Evolutionary conservation across 2,888 invertebrate species (phyloP).

Genomic region (Parelbella ahira): DNA sequence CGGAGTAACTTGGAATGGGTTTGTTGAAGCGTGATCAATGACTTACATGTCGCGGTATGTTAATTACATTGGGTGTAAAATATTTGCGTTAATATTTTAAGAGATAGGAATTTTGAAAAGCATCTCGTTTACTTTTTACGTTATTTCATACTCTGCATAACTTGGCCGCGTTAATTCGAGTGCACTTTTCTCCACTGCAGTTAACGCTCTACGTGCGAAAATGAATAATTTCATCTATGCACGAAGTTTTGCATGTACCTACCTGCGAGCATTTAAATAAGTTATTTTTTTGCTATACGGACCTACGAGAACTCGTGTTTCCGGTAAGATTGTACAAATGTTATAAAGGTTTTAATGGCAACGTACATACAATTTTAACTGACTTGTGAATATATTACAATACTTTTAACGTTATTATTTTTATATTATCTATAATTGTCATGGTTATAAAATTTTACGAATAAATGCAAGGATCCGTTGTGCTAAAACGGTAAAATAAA

Average conservation of each 20-base stretch:
- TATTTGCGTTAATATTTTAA: neutral
- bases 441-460: too few species aligned
- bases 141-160: slow-evolving; percentile 1
- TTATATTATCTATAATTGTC: too few species aligned
- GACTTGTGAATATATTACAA: slow-evolving; percentile 5
- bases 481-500: too few species aligned
- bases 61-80: slow-evolving; percentile 14
- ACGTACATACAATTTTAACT: slow-evolving; percentile 3
- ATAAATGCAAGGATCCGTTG: too few species aligned
- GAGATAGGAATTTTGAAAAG: neutral
- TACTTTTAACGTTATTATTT: too few species aligned
- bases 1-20: slow-evolving; percentile 40
- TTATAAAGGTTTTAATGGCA: slow-evolving; percentile 6
- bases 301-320: slow-evolving; percentile 1
- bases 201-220: slow-evolving; percentile 7
- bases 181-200: slow-evolving; percentile 2
- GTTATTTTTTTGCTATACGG: slow-evolving; percentile 1
- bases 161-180: slow-evolving; percentile 12
- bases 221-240: slow-evolving; percentile 16
- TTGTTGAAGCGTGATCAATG: slow-evolving; percentile 28
- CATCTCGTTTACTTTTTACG: neutral
- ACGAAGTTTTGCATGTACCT: slow-evolving; percentile 7
- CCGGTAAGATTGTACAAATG: slow-evolving; percentile 8
- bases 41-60: slow-evolving; percentile 19
- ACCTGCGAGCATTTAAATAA: slow-evolving; percentile 6